Base-by-base conservation (phyloP, 2,888 invertebrate species). In the Orthonychiurus folsomi region DNA sequence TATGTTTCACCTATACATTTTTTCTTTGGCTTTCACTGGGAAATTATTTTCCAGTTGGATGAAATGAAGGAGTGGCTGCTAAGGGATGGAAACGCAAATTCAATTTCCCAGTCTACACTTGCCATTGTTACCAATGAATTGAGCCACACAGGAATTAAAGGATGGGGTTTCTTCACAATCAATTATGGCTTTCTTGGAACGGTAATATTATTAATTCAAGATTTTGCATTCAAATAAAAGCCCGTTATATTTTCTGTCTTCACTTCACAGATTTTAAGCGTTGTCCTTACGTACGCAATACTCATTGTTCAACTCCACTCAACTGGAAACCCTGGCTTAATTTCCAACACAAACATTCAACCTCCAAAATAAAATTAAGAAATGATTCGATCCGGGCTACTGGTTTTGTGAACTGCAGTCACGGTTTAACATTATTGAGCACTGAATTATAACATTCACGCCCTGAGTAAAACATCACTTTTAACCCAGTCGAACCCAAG, bases 31-130 rank as follows among this genome's bases (percentile, higher is more conserved):
- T n/a, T n/a, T n/a, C n/a, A n/a, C n/a, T n/a, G n/a, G n/a, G n/a
- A 12, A 23, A 52, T 52, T 52, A 15, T 37, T 9, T 9, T 37
- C 5, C 37, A 37, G 37, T 37, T 37, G 37, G 52, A 23, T 5
- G 52, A 52, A 52, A 21, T 52, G 21, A 52, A 52, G 52, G 52
- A 52, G 9, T 52, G 52, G 52, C n/a, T 52, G 9, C n/a, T 52
- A 21, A 3, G 24, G 21, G 52, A 52, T 21, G 52, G 52, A 20
- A 20, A 23, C 9, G 5, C 52, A 23, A 9, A 9, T 20, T 5
- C 12, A 21, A 52, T 52, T 52, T 23, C 52, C 9, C 52, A 52
- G n/a, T 52, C 52, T 9, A 21, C n/a, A 5, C 52, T 52, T 23
- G 5, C 20, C 5, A 20, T 52, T 52, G 52, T 52, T 5, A 52